Evolutionary conservation across 2,113 vertebrate genomes (phyloP).

Genomic region (Eublepharis macularius): DNA sequence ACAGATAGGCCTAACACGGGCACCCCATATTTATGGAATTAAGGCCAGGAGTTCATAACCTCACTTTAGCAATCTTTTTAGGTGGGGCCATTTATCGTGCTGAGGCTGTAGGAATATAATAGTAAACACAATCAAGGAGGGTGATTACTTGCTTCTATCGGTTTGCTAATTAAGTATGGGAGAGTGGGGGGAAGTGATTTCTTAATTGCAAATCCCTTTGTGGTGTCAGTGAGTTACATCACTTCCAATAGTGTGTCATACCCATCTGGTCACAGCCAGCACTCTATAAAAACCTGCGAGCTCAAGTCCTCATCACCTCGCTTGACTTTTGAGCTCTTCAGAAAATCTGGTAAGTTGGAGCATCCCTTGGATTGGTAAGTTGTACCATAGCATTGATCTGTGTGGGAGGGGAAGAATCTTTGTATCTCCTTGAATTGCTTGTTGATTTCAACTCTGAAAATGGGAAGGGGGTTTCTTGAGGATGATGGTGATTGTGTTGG

Average conservation of each 20-base stretch:
- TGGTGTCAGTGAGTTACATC: not conserved
- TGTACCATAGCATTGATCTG: not conserved
- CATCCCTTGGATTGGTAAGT: not conserved
- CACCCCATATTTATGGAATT: conserved; percentile 14
- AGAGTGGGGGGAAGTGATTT: not conserved
- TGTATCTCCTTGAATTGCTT: too few species aligned
- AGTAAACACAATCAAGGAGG: not conserved
- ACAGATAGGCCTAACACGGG: not conserved
- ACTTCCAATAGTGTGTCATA: not conserved
- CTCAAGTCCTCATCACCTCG: not conserved
- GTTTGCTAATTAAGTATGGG: not conserved
- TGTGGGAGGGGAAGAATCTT: too few species aligned
- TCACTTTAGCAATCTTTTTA: not conserved
- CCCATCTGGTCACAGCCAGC: not conserved
- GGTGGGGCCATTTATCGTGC: not conserved
- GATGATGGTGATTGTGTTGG: too few species aligned
- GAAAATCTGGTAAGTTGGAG: not conserved
- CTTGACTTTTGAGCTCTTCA: not conserved
- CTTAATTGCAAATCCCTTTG: not conserved
- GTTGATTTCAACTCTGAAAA: too few species aligned
- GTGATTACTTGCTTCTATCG: not conserved
- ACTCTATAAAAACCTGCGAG: not conserved
- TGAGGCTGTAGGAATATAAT: too few species aligned
- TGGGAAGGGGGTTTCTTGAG: too few species aligned
- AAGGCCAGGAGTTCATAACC: not conserved